Base-by-base conservation (phyloP, 2,797 vertebrate species). In the Oreochromis mossambicus region DNA sequence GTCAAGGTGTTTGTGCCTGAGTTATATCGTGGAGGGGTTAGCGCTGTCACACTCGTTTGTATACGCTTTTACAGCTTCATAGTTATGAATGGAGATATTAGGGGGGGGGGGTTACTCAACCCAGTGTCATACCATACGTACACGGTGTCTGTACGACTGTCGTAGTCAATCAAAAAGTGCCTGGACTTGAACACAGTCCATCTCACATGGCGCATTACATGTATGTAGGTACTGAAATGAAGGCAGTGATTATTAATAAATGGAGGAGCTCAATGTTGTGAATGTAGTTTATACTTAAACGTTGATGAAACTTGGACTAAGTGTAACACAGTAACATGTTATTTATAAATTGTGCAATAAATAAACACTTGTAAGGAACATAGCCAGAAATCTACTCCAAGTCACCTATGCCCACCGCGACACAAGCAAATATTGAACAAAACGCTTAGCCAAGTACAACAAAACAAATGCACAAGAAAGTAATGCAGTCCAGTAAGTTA, bases 101-200 rank as follows among this genome's bases (percentile, higher is more conserved):
- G 77, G 75, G 68, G 9, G 24, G 5, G 36, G 77, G 75, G 80
- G 85, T 84, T 46, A 43, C 54, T 52, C 83, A 70, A 79, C 8
- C 83, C 52, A 48, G 34, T 93, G 93, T 86, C 90, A 92, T 86
- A 24, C 86, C 87, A 91, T 86, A 88, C 91, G 90, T 85, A 90
- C 92, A 92, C 83, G 4, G 24, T 32, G 34, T 58, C 86, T 73
- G 83, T 82, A 61, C 87, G 87, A 91, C 94, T 93, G 94, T 92
- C 85, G 81, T 2, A 91, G 94, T 94, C 93, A 89, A 86, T 94
- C 93, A 93, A 90, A 82, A 83, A 79, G 43, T 6, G 34, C 48
- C 34, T 14, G 19, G 29, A 63, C 61, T 68, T 51, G 5, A 79
- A 51, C 85, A 79, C 56, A 80, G 21, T 66, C 48, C 75, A 24